A percentile compares a stretch with the other conserved stretches of the same genome.
These are phyloP conservation scores for Drosophila prostipennis DNA, from an alignment of 2,888 invertebrate species.

Conservation along the genomic window DNA sequence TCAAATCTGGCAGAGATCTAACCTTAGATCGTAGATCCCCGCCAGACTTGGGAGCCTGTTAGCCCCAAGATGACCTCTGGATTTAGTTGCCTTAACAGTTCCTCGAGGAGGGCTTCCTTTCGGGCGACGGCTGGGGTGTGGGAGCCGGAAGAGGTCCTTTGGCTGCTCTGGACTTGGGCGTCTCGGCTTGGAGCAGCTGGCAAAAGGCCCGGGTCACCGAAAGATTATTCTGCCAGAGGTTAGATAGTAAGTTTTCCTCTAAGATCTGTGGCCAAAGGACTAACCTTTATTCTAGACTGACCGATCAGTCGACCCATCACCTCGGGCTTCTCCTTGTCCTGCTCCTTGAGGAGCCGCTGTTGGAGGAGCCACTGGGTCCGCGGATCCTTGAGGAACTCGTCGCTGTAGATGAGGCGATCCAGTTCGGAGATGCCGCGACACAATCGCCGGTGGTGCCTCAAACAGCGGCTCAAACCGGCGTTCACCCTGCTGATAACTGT, in stretches of 20 bases:
- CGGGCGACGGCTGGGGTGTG: not conserved
- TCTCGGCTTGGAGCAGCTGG: not conserved
- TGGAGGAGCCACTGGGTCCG: constrained; percentile 11
- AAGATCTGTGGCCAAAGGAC: not conserved
- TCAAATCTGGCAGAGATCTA: not conserved
- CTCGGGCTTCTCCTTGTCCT: too few relatives aligned
- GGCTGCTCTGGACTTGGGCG: not conserved
- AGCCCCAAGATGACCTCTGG: too few relatives aligned
- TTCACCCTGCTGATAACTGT: constrained; percentile 25
- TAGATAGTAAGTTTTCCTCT: too few relatives aligned
- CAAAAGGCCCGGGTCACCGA: not conserved
- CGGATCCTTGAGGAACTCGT: constrained; percentile 32
- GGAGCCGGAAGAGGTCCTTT: not conserved
- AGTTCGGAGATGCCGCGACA: constrained; percentile 24
- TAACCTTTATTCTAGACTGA: not conserved
- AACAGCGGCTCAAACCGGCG: constrained; percentile 16
- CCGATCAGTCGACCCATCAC: not conserved
- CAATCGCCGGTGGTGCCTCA: constrained; percentile 19
- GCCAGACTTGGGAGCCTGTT: not conserved
- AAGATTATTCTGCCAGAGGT: not conserved
- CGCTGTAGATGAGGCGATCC: constrained; percentile 10
- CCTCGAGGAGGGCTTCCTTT: not conserved
- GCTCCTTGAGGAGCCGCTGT: not conserved
- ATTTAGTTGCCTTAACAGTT: not conserved
- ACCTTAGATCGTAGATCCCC: not conserved